Conservation (phyloP, 2,113 vertebrate species). For the Nibea albiflora region DNA sequence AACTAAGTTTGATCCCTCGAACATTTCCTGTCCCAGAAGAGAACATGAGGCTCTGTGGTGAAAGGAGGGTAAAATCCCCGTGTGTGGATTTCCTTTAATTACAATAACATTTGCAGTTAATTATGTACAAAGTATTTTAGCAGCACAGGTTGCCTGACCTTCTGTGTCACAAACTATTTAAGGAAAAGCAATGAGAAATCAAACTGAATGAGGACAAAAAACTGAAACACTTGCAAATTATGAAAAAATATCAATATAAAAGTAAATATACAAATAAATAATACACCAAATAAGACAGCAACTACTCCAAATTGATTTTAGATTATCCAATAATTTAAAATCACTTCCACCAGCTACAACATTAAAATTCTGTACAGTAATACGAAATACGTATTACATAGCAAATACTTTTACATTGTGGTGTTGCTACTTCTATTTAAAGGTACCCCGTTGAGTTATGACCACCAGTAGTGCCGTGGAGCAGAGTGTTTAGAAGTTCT, state of each 20-base stretch:
- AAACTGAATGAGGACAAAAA: background rate
- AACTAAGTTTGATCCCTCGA: constrained; percentile 76
- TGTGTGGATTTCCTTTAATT: constrained; percentile 68
- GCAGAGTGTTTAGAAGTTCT: background rate
- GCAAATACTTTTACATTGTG: background rate
- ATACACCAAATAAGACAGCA: background rate
- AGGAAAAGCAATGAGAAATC: constrained; percentile 9
- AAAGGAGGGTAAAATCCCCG: constrained; percentile 61
- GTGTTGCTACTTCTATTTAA: background rate
- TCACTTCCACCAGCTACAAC: background rate
- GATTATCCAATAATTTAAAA: background rate
- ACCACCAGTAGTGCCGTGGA: background rate
- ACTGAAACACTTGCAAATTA: background rate
- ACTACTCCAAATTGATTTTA: background rate
- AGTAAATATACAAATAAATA: no score
- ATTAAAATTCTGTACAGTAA: background rate
- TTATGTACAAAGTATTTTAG: constrained; percentile 60
- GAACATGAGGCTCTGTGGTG: constrained; percentile 57
- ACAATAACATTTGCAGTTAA: constrained; percentile 65
- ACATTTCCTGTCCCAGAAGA: constrained; percentile 72
- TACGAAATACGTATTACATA: background rate
- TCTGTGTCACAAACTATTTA: constrained; percentile 23
- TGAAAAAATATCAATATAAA: background rate
- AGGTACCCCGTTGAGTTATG: background rate
- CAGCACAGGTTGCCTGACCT: constrained; percentile 41